phyloP scores from a whole-genome alignment of 2,888 invertebrate genomes.

The Tridacna gigas region DNA sequence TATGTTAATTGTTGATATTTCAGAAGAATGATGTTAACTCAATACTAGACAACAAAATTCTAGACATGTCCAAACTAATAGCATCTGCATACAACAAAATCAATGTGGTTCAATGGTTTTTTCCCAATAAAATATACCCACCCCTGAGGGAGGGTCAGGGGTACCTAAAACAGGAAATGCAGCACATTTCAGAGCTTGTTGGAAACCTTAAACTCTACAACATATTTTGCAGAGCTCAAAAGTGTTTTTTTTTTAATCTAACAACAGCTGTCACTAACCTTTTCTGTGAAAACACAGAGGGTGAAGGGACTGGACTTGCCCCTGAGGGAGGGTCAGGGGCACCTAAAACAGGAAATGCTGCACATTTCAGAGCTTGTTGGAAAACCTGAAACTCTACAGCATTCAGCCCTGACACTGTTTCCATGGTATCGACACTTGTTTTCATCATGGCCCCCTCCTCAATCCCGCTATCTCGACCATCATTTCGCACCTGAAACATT shows the following conservation, averaged over 20 bases:
- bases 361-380: constrained; percentile 76
- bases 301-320: constrained; percentile 67
- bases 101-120: no score
- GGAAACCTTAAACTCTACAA: constrained; percentile 64
- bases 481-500: constrained; percentile 68
- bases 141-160: constrained; percentile 77
- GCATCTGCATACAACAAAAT: no score
- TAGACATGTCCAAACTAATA: no score
- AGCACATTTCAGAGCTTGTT: constrained; percentile 76
- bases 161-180: constrained; percentile 79
- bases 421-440: constrained; percentile 36
- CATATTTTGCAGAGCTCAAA: no score
- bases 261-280: not conserved
- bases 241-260: no score
- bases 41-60: no score
- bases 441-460: constrained; percentile 73
- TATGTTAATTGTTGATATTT: no score
- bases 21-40: no score
- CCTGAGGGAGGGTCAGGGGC: constrained; percentile 79
- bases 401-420: constrained; percentile 52
- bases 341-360: constrained; percentile 78
- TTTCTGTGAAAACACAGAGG: constrained; percentile 5
- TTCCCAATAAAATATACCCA: no score
- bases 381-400: constrained; percentile 68
- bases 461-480: constrained; percentile 71